Evolutionary conservation across 2,113 vertebrate genomes (phyloP).

Genomic region (Onychostoma macrolepis): DNA sequence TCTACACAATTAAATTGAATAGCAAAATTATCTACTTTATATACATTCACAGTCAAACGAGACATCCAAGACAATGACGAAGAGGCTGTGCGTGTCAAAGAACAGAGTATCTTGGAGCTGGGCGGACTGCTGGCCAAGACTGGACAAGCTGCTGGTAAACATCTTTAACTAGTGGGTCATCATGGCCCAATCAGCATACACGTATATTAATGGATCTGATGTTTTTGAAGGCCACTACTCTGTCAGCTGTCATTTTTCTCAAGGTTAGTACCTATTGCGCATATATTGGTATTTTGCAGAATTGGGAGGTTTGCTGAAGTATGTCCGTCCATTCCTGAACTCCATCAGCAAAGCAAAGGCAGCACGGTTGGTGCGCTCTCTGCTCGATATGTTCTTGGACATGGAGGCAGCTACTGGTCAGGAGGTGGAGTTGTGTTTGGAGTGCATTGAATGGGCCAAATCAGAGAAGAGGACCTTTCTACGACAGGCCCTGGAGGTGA

Average conservation of each 20-base stretch:
- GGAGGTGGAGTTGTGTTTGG: slow-evolving; percentile 96
- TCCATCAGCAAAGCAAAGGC: slow-evolving; percentile 89
- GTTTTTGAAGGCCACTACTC: background rate
- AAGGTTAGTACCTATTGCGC: background rate
- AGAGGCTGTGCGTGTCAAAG: slow-evolving; percentile 93
- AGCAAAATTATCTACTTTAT: background rate
- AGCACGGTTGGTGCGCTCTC: slow-evolving; percentile 90
- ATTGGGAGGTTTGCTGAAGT: slow-evolving; percentile 91
- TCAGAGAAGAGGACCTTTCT: slow-evolving; percentile 97
- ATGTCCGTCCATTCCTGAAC: slow-evolving; percentile 91
- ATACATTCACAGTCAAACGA: slow-evolving; percentile 84
- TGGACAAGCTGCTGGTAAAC: slow-evolving; percentile 93
- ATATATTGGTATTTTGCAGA: slow-evolving; percentile 69
- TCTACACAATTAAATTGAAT: background rate
- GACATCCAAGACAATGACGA: slow-evolving; percentile 95
- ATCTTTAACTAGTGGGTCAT: background rate
- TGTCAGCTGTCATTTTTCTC: background rate
- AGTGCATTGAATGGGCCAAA: slow-evolving; percentile 99
- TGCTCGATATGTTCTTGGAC: slow-evolving; percentile 95
- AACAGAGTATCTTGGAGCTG: slow-evolving; percentile 97
- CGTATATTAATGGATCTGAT: background rate
- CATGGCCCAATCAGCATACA: background rate
- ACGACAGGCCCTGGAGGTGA: slow-evolving; percentile 94
- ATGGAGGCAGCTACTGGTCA: slow-evolving; percentile 99
- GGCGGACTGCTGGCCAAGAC: slow-evolving; percentile 93